phyloP scores from a whole-genome alignment of 2,113 vertebrate genomes.

The Sinosuthora webbiana region DNA sequence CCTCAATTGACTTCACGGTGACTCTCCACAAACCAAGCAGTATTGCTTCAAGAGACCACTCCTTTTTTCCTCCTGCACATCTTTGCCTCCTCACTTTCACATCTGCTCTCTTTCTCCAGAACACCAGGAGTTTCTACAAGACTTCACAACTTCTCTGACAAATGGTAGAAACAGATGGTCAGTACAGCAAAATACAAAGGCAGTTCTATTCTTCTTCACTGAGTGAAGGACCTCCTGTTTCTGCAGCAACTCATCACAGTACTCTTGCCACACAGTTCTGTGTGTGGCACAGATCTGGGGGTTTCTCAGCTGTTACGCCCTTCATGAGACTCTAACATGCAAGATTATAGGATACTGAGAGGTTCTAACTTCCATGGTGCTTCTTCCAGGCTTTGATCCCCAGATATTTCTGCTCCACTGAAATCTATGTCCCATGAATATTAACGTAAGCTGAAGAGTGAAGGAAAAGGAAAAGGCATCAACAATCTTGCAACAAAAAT shows the following conservation, averaged over 20 bases:
- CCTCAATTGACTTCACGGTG: background rate
- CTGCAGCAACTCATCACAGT: background rate
- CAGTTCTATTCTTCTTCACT: background rate
- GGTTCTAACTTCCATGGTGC: background rate
- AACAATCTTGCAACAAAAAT: background rate
- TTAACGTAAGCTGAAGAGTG: background rate
- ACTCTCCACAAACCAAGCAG: background rate
- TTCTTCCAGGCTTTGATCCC: background rate
- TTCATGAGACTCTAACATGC: background rate
- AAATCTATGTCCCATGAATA: background rate
- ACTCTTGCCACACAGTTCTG: background rate
- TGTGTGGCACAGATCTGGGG: background rate
- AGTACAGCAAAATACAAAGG: background rate
- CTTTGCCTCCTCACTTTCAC: background rate
- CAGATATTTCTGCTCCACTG: background rate
- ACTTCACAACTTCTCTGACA: background rate
- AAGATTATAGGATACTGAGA: background rate
- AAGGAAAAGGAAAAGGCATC: background rate
- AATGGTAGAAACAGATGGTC: background rate
- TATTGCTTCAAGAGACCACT: background rate
- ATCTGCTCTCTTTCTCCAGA: background rate
- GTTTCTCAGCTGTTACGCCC: background rate
- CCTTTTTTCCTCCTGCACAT: background rate
- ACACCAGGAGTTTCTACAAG: background rate
- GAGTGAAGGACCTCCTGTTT: background rate